Percentiles rank a stretch among this genome's conserved stretches.
phyloP scores from a whole-genome alignment of 2,113 vertebrate genomes.

The Azemiops feae region DNA sequence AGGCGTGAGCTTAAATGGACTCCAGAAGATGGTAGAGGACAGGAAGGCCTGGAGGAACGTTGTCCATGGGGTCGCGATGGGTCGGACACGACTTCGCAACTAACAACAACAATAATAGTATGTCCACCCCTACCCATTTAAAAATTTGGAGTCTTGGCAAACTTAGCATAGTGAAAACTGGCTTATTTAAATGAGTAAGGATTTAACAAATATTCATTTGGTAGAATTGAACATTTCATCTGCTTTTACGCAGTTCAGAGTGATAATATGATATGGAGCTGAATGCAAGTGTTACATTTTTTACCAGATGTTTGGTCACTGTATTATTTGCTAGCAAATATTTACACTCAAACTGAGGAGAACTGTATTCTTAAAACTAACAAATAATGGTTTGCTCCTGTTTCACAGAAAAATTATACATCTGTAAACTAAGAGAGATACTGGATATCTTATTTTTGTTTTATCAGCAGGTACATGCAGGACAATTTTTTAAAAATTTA shows the following conservation, averaged over 20 bases:
- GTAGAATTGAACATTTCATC: background rate
- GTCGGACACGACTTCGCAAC: too few relatives aligned
- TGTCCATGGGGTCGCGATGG: too few relatives aligned
- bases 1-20: too few relatives aligned
- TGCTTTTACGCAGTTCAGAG: background rate
- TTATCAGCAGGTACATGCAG: conserved; percentile 61
- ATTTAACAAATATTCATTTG: background rate
- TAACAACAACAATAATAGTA: too few relatives aligned
- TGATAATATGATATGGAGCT: background rate
- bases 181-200: background rate
- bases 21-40: too few relatives aligned
- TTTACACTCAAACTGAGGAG: background rate
- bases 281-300: background rate
- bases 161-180: background rate
- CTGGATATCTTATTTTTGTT: conserved; percentile 28
- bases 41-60: too few relatives aligned
- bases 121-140: background rate
- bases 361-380: background rate
- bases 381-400: background rate
- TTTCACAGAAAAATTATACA: background rate
- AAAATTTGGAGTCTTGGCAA: background rate
- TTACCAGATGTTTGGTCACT: background rate
- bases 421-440: background rate
- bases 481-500: conserved; percentile 58
- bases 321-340: background rate